Conservation (phyloP, 1,140 invertebrate genomes). For the Coboldia fuscipes region DNA sequence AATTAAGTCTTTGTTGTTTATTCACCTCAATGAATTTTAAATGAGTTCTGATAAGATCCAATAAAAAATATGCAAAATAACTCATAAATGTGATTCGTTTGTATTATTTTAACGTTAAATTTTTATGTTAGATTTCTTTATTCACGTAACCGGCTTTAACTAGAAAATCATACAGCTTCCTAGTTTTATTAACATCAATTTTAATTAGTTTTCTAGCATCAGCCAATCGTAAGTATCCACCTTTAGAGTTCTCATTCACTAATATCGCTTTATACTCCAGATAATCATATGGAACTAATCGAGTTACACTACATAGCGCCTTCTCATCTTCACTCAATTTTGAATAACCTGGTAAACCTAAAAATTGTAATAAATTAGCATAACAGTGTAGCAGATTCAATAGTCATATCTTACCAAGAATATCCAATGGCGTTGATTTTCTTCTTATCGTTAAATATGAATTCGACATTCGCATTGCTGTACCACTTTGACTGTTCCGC, state of each 20-base stretch:
- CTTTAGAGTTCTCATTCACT: slow-evolving; percentile 50
- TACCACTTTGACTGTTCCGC: not conserved
- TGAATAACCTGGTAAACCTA: slow-evolving; percentile 56
- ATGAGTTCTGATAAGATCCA: too few relatives aligned
- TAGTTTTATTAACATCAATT: slow-evolving; percentile 86
- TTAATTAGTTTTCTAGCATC: slow-evolving; percentile 65
- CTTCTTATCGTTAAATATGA: slow-evolving; percentile 11
- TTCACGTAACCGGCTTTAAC: slow-evolving; percentile 45
- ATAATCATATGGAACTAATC: slow-evolving; percentile 55
- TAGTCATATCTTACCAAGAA: slow-evolving; percentile 9
- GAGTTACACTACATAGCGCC: slow-evolving; percentile 47
- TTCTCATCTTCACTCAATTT: slow-evolving; percentile 48
- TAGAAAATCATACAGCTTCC: slow-evolving; percentile 72
- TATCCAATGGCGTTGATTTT: slow-evolving; percentile 42
- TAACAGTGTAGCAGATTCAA: not conserved
- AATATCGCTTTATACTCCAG: slow-evolving; percentile 53
- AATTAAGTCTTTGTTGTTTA: not conserved
- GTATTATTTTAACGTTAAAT: too few relatives aligned
- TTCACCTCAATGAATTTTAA: too few relatives aligned
- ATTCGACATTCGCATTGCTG: not conserved
- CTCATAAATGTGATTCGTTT: too few relatives aligned
- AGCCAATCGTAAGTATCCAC: slow-evolving; percentile 44
- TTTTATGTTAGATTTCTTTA: too few relatives aligned
- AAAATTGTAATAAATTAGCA: slow-evolving; percentile 13
- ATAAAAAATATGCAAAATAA: too few relatives aligned